phyloP scores from a whole-genome alignment of 2,113 vertebrate species.

The Chaenogobius annularis region DNA sequence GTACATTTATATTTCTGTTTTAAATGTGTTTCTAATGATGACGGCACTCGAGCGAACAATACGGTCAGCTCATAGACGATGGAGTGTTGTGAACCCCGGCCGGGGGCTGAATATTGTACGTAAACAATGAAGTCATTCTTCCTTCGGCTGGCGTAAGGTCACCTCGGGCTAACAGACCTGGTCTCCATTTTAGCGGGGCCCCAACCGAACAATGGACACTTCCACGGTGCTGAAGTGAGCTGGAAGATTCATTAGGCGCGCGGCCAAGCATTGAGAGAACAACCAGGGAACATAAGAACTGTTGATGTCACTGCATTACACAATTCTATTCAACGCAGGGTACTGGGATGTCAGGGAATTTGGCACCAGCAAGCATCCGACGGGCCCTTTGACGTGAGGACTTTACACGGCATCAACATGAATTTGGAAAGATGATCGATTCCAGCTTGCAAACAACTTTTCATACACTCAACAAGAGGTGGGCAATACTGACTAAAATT shows the following conservation, averaged over 20 bases:
- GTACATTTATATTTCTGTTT: not conserved
- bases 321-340: not conserved
- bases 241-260: constrained; percentile 39
- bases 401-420: not conserved
- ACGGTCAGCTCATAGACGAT: not conserved
- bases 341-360: not conserved
- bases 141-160: constrained; percentile 30
- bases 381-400: not conserved
- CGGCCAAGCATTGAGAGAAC: constrained; percentile 27
- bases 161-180: constrained; percentile 22
- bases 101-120: constrained; percentile 1
- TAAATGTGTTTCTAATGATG: not conserved
- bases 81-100: not conserved
- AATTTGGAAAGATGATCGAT: not conserved
- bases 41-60: not conserved
- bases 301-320: constrained; percentile 8
- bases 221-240: constrained; percentile 26
- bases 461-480: not conserved
- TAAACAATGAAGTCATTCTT: constrained; percentile 52
- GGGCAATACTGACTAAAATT: too few relatives aligned
- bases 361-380: not conserved
- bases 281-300: not conserved
- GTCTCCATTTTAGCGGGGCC: constrained; percentile 33
- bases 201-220: constrained; percentile 49
- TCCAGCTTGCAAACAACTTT: not conserved